phyloP scores from a whole-genome alignment of 2,888 invertebrate species.

The Athripsodes cinereus region DNA sequence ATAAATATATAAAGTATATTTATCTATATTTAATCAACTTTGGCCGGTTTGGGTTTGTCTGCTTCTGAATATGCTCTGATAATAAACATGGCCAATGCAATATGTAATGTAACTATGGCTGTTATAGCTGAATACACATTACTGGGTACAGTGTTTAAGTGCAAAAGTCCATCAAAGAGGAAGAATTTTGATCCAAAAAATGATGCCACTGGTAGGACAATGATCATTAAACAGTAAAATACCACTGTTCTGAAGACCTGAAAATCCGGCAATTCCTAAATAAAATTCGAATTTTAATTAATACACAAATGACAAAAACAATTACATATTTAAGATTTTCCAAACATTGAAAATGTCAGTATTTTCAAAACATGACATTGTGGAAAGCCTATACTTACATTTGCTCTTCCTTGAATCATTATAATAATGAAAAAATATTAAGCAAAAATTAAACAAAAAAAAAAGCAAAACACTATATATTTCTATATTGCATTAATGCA shows the following conservation, averaged over 20 bases:
- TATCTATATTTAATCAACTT: conserved; percentile 39
- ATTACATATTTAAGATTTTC: conserved; percentile 4
- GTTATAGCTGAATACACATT: conserved; percentile 75
- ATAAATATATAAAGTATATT: neutral
- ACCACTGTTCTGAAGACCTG: conserved; percentile 70
- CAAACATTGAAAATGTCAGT: neutral
- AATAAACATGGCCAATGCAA: conserved; percentile 72
- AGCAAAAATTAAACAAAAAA: neutral
- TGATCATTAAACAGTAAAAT: conserved; percentile 68
- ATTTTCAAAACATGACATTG: conserved; percentile 2
- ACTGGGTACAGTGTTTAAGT: conserved; percentile 52
- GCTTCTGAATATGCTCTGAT: conserved; percentile 66
- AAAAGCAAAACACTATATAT: too few species aligned
- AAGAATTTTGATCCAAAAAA: conserved; percentile 66
- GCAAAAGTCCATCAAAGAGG: conserved; percentile 62
- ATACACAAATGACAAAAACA: neutral
- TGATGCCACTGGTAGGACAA: conserved; percentile 66
- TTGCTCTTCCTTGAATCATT: conserved; percentile 50
- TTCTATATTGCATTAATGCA: too few species aligned
- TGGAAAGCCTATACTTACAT: conserved; percentile 37
- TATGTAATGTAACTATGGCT: conserved; percentile 67
- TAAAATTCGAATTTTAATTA: conserved; percentile 29
- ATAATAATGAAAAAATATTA: conserved; percentile 13
- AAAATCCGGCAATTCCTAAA: conserved; percentile 61
- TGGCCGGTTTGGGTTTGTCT: conserved; percentile 42